A percentile compares a stretch with the other conserved stretches of the same genome.
Conservation (phyloP, 1,140 invertebrate species). For the Drosophila lacteicornis region DNA sequence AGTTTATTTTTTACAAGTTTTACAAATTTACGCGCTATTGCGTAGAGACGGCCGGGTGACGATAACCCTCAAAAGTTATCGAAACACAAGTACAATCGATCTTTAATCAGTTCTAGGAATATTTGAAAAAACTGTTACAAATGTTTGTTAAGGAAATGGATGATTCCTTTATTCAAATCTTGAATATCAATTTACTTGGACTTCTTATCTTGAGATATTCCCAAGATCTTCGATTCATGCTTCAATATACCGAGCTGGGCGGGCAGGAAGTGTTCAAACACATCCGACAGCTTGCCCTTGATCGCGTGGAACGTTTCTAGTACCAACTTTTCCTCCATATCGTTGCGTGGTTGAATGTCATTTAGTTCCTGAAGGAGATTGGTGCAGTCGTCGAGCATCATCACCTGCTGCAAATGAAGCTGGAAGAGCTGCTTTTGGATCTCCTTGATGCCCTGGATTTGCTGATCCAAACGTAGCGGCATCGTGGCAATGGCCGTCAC, state of each 20-base stretch:
- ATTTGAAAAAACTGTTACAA: background rate
- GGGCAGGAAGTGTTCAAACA: conserved; percentile 38
- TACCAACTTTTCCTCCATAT: conserved; percentile 21
- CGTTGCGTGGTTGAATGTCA: conserved; percentile 1
- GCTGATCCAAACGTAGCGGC: conserved; percentile 28
- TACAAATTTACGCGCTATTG: conserved; percentile 37
- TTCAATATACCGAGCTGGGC: conserved; percentile 35
- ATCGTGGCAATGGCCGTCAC: conserved; percentile 33
- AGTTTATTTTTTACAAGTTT: background rate
- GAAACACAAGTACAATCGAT: background rate
- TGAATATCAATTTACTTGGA: background rate
- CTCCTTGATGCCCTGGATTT: conserved; percentile 26
- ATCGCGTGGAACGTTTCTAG: conserved; percentile 25
- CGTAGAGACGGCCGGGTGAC: background rate
- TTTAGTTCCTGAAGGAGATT: conserved; percentile 39
- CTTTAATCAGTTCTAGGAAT: background rate
- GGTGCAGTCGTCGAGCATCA: conserved; percentile 34
- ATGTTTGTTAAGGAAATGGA: background rate
- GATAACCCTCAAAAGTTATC: background rate
- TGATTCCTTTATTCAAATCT: background rate
- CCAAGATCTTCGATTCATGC: conserved; percentile 9
- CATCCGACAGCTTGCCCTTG: conserved; percentile 38
- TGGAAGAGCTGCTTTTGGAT: conserved; percentile 37
- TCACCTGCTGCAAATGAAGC: conserved; percentile 33
- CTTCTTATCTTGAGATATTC: background rate